Conservation (phyloP, 1,140 invertebrate genomes). For the Diuraphis noxia region DNA sequence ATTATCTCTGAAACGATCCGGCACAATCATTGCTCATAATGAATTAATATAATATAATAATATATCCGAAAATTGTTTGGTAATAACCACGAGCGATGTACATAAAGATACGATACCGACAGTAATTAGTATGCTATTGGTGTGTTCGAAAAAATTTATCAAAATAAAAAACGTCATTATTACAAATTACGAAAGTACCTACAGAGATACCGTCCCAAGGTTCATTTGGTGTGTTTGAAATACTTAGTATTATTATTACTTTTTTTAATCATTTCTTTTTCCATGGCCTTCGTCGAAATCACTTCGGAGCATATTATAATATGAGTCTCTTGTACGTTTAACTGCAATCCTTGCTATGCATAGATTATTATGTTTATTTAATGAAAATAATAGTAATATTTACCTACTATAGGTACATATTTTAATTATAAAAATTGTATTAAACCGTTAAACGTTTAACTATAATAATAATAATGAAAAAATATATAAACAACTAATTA, state of each 20-base stretch:
- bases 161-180: constrained; percentile 25
- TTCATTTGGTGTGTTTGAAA: background rate
- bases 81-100: background rate
- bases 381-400: background rate
- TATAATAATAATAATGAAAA: background rate
- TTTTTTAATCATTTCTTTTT: constrained; percentile 28
- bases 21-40: constrained; percentile 17
- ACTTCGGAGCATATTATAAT: background rate
- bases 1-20: background rate
- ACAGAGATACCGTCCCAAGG: background rate
- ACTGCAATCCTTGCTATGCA: background rate
- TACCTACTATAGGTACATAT: background rate
- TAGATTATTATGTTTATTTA: background rate
- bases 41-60: constrained; percentile 2
- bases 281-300: background rate
- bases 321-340: too few relatives aligned
- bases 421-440: background rate
- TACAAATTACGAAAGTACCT: constrained; percentile 22
- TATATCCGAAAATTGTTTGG: background rate
- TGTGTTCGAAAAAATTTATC: background rate
- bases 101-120: background rate
- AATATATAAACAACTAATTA: background rate
- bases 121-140: constrained; percentile 14
- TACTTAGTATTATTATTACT: background rate
- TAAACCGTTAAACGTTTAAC: too few relatives aligned